These are phyloP conservation scores for Callospermophilus lateralis DNA, from an alignment of 2,113 vertebrate species.

Conservation along the genomic window DNA sequence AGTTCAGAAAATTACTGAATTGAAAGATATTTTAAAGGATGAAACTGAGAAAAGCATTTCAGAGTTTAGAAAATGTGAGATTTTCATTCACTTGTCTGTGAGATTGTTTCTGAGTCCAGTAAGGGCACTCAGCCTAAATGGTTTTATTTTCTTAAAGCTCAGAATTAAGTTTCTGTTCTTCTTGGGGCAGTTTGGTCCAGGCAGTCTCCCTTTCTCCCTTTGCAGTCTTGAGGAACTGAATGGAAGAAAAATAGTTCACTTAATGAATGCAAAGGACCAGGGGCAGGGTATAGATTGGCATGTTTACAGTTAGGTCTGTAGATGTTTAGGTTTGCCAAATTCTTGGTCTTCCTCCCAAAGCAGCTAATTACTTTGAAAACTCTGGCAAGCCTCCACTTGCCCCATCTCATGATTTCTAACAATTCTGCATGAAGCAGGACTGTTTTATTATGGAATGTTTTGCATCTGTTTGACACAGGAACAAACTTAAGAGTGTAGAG, in stretches of 20 bases:
- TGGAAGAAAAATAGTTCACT: neutral
- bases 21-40: conserved; percentile 29
- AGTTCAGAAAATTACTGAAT: neutral
- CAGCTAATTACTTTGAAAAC: conserved; percentile 2
- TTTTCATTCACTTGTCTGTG: conserved; percentile 18
- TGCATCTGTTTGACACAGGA: neutral
- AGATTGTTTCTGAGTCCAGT: neutral
- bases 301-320: neutral
- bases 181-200: neutral
- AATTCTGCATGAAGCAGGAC: neutral
- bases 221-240: neutral
- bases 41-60: neutral
- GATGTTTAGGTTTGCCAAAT: neutral
- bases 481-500: neutral
- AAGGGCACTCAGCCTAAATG: neutral
- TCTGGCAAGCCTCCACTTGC: neutral
- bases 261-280: neutral
- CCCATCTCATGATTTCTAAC: neutral
- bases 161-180: neutral
- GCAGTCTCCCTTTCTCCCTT: neutral
- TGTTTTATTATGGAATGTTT: neutral
- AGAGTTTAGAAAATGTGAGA: neutral
- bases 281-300: neutral
- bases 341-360: conserved; percentile 16
- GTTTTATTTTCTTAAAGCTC: neutral